These are phyloP conservation scores for Hyposmocoma kahamanoa DNA, from an alignment of 1,140 invertebrate species.

Conservation along the genomic window DNA sequence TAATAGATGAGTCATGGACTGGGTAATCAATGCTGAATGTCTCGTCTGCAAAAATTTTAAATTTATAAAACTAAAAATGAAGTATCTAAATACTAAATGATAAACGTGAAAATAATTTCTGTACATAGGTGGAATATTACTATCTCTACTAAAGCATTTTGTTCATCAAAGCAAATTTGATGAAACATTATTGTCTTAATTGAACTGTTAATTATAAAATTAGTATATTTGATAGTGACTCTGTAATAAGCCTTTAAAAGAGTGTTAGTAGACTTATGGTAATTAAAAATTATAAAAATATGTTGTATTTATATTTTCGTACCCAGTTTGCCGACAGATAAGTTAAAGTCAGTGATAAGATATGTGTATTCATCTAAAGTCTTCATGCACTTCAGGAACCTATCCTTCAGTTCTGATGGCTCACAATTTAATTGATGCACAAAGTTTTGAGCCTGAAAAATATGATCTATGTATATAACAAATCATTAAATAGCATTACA, in stretches of 20 bases:
- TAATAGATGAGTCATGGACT: conserved; percentile 26
- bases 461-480: not conserved
- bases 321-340: conserved; percentile 42
- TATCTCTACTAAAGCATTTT: not conserved
- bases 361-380: conserved; percentile 58
- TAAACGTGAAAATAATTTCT: not conserved
- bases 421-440: conserved; percentile 47
- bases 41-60: too few relatives aligned
- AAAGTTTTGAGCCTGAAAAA: conserved; percentile 42
- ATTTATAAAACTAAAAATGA: not conserved
- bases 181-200: too few relatives aligned
- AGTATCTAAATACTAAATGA: not conserved
- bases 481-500: too few relatives aligned
- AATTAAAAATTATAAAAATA: too few relatives aligned
- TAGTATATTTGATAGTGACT: too few relatives aligned
- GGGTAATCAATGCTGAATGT: conserved; percentile 25
- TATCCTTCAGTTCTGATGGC: conserved; percentile 44
- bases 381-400: conserved; percentile 46
- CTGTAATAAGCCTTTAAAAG: too few relatives aligned
- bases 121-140: not conserved
- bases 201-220: too few relatives aligned
- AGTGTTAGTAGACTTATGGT: too few relatives aligned
- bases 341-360: conserved; percentile 51
- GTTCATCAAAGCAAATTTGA: not conserved
- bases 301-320: conserved; percentile 10